phyloP scores from a whole-genome alignment of 2,888 invertebrate genomes.

The Stictocephala bisonia region DNA sequence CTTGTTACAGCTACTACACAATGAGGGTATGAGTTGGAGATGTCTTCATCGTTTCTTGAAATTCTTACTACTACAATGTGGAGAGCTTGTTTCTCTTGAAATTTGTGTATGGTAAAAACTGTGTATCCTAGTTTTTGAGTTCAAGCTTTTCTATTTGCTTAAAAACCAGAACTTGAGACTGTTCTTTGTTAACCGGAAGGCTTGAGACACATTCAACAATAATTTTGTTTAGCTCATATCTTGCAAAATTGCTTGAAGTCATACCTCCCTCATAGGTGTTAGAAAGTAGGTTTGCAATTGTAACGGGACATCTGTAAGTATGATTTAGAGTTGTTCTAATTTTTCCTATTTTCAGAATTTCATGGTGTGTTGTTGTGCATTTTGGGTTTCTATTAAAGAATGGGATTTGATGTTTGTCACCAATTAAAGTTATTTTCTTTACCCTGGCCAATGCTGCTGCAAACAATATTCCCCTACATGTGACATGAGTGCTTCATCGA shows the following conservation, averaged over 20 bases:
- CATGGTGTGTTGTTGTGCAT: background rate
- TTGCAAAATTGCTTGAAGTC: background rate
- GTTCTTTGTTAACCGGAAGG: background rate
- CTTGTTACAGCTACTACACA: conserved; percentile 3
- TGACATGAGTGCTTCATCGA: conserved; percentile 19
- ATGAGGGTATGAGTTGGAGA: conserved; percentile 1
- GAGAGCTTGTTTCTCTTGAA: conserved; percentile 10
- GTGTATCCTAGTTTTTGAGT: background rate
- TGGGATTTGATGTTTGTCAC: conserved; percentile 21
- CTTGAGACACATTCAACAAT: background rate
- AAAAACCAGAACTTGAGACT: conserved; percentile 1
- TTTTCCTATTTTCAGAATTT: background rate
- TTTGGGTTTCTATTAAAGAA: conserved; percentile 10
- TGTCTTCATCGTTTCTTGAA: conserved; percentile 17
- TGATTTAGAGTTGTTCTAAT: background rate
- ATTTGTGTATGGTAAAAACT: conserved; percentile 11
- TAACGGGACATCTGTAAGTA: background rate
- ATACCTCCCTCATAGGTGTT: background rate
- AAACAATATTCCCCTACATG: conserved; percentile 20
- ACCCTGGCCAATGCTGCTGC: background rate
- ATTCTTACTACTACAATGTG: conserved; percentile 27
- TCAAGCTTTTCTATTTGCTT: conserved; percentile 18
- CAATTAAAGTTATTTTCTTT: background rate
- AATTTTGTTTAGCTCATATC: background rate
- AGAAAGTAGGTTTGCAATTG: background rate